Conservation (phyloP, 2,113 vertebrate genomes). For the Calidris pygmaea region DNA sequence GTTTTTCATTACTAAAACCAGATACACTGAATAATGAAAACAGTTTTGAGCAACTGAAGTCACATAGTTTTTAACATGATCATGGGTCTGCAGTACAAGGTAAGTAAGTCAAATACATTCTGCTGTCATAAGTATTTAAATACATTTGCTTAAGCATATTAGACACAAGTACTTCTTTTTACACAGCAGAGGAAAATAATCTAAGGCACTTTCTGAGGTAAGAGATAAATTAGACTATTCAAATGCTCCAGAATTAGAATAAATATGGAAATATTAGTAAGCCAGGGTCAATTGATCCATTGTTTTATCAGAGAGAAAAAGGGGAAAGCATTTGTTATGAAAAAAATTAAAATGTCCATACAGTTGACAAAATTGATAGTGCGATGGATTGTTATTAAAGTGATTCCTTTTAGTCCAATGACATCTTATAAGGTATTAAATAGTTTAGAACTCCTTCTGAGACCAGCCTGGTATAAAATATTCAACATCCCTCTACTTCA, state of each 20-base stretch:
- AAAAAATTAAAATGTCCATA: not conserved
- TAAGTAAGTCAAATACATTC: not conserved
- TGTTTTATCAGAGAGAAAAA: constrained; percentile 12
- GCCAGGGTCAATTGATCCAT: not conserved
- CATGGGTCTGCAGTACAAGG: not conserved
- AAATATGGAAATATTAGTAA: constrained; percentile 12
- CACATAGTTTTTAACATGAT: not conserved
- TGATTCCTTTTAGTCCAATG: constrained; percentile 33
- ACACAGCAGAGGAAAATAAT: not conserved
- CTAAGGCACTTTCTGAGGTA: not conserved
- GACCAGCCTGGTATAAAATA: constrained; percentile 45
- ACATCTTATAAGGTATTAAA: constrained; percentile 42
- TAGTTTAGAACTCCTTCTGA: constrained; percentile 42
- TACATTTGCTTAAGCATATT: not conserved
- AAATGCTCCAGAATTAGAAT: not conserved
- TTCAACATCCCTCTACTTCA: constrained; percentile 11
- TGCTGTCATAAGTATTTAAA: not conserved
- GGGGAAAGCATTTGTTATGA: not conserved
- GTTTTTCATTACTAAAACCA: not conserved
- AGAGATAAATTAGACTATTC: not conserved
- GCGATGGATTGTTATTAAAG: constrained; percentile 45
- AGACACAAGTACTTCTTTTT: not conserved
- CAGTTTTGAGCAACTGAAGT: not conserved
- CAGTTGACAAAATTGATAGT: constrained; percentile 18
- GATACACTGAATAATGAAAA: not conserved